Evolutionary conservation across 2,113 vertebrate genomes (phyloP), one percentile per base, ranked within the genome.

Genomic region (Entomyzon cyanotis): DNA sequence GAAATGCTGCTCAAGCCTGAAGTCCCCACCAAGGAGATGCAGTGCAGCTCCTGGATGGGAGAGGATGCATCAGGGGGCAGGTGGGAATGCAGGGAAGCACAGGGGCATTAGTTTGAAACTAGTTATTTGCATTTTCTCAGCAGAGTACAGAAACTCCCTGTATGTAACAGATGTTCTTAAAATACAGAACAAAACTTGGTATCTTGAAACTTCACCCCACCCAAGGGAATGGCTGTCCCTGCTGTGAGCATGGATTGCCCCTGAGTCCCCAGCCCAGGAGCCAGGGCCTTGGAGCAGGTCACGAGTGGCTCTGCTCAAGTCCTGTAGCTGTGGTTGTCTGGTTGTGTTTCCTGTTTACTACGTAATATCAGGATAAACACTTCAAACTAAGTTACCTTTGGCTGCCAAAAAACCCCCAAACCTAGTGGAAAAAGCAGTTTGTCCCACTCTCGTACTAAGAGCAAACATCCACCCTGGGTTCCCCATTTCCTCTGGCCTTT

Each of bases 91-190:
- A 11, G 53, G n/a, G 55, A 62, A 64, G 12, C 2, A 2, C 46
- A 19, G 52, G 39, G 35, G 6, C 46, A n/a, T 18, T 53, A 4
- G 23, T 75, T 41, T 77, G 89, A 94, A 93, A 93, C 78, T 4
- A 10, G 9, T 10, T 10, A 69, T 93, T 95, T 96, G 78, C 89
- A 80, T 94, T 84, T 94, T 77, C 89, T 93, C 63, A 77, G 78
- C 50, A 53, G 73, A 87, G 35, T 52, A 53, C 81, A 87, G 87
- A 85, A 85, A 73, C 65, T 83, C 74, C 23, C 27, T 52, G 22
- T 49, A 58, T 4, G 4, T 91, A 79, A 60, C 82, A 87, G 84
- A 56, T 90, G 92, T 69, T 85, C 82, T 94, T 89, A 60, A 95
- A 90, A 91, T 65, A 62, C 67, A 93, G 81, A 91, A 68, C 65